These are phyloP conservation scores for Macrosoma leucophasiata DNA, from an alignment of 2,888 invertebrate genomes.

Conservation along the genomic window DNA sequence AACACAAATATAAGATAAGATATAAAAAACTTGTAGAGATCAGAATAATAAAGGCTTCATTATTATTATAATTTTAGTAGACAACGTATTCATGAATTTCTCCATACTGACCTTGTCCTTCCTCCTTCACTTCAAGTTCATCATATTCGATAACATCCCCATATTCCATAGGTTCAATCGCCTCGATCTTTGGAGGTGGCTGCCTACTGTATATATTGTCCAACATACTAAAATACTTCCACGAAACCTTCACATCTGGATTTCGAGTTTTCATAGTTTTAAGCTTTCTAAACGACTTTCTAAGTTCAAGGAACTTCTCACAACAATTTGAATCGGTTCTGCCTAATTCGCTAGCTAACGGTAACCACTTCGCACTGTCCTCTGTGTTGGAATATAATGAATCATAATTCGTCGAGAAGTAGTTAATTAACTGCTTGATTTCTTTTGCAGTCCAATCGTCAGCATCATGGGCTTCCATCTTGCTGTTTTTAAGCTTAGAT, in stretches of 20 bases:
- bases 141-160: constrained; percentile 20
- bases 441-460: constrained; percentile 57
- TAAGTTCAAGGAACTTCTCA: constrained; percentile 55
- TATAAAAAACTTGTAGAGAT: no score
- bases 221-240: constrained; percentile 58
- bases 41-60: no score
- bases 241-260: constrained; percentile 53
- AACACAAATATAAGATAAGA: no score
- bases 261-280: constrained; percentile 54
- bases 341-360: constrained; percentile 37
- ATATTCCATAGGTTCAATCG: constrained; percentile 31
- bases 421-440: constrained; percentile 49
- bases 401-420: constrained; percentile 42
- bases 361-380: constrained; percentile 38
- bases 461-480: constrained; percentile 37
- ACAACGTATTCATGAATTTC: no score
- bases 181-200: constrained; percentile 25
- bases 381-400: constrained; percentile 37
- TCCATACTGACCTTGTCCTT: constrained; percentile 24
- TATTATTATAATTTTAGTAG: no score
- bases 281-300: constrained; percentile 57
- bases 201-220: constrained; percentile 44
- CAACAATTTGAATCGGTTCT: constrained; percentile 41
- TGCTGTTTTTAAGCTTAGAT: constrained; percentile 45
- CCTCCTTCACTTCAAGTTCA: constrained; percentile 19